A percentile compares a stretch with the other conserved stretches of the same genome.
phyloP scores from a whole-genome alignment of 2,888 invertebrate species.

The Orchesella flavescens region DNA sequence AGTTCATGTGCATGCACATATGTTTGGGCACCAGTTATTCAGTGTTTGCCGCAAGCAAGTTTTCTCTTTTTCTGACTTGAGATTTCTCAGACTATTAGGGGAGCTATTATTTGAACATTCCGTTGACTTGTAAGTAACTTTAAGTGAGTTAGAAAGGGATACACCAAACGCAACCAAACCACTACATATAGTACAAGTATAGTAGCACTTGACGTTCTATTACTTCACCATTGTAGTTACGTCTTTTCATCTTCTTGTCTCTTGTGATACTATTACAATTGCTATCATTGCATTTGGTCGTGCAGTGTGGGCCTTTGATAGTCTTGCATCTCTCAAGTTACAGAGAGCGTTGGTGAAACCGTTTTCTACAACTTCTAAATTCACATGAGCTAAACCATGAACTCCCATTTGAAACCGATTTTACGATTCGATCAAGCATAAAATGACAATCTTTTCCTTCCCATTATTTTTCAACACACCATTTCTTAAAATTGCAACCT shows the following conservation, averaged over 20 bases:
- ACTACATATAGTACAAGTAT: slow-evolving; percentile 15
- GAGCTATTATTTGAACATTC: slow-evolving; percentile 60
- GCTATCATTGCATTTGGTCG: slow-evolving; percentile 28
- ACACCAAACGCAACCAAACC: slow-evolving; percentile 29
- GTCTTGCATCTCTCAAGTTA: slow-evolving; percentile 6
- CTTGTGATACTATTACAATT: slow-evolving; percentile 37
- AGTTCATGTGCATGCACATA: slow-evolving; percentile 16
- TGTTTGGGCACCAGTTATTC: slow-evolving; percentile 56
- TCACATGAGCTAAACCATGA: slow-evolving; percentile 45
- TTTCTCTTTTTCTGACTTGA: slow-evolving; percentile 46
- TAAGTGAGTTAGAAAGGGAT: slow-evolving; percentile 40
- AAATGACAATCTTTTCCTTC: slow-evolving; percentile 72
- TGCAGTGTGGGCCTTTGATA: slow-evolving; percentile 24
- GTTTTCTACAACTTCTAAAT: slow-evolving; percentile 17
- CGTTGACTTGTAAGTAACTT: slow-evolving; percentile 59
- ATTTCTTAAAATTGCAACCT: slow-evolving; percentile 65
- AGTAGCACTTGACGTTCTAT: slow-evolving; percentile 27
- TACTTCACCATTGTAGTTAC: slow-evolving; percentile 33
- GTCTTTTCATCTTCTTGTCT: slow-evolving; percentile 20
- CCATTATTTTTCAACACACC: slow-evolving; percentile 72
- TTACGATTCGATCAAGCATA: slow-evolving; percentile 72
- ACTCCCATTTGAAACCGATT: slow-evolving; percentile 72
- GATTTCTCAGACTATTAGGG: slow-evolving; percentile 60
- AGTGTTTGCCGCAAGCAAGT: slow-evolving; percentile 55
- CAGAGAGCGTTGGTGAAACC: background rate